A percentile compares a stretch with the other conserved stretches of the same genome.
Evolutionary conservation across 2,797 vertebrate species (phyloP).

Genomic region (Acanthornis magna): DNA sequence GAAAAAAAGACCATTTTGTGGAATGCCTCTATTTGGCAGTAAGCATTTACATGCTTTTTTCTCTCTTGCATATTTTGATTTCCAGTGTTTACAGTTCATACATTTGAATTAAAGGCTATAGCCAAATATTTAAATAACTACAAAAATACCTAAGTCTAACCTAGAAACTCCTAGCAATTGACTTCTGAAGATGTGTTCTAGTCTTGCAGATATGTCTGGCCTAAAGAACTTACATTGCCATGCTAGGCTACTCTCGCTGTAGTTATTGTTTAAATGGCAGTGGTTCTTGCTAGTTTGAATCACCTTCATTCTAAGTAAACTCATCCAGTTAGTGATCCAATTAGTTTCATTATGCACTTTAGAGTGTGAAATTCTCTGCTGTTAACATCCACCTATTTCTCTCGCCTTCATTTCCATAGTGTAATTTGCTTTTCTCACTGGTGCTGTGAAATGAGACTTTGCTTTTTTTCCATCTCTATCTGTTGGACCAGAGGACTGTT

Average conservation of each 20-base stretch:
- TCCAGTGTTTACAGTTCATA: background rate
- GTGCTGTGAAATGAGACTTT: background rate
- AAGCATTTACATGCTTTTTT: background rate
- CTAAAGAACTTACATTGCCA: background rate
- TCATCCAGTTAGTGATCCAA: background rate
- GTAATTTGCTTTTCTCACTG: background rate
- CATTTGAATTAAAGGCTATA: background rate
- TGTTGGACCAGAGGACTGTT: background rate
- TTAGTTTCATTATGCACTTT: background rate
- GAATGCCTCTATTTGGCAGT: background rate
- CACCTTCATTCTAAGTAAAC: background rate
- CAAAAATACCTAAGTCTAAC: background rate
- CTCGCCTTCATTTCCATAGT: background rate
- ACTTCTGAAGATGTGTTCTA: background rate
- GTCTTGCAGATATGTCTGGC: background rate
- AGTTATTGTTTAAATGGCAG: background rate
- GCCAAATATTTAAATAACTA: background rate
- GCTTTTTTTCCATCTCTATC: background rate
- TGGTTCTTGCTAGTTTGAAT: background rate
- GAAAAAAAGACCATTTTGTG: background rate
- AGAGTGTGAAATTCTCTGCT: background rate
- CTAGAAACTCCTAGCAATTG: background rate
- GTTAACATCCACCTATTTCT: background rate
- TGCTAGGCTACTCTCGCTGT: background rate
- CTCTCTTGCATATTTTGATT: background rate